Evolutionary conservation across 2,113 vertebrate species (phyloP), one percentile per base, ranked within the genome.

Genomic region (Leucoraja erinaceus): DNA sequence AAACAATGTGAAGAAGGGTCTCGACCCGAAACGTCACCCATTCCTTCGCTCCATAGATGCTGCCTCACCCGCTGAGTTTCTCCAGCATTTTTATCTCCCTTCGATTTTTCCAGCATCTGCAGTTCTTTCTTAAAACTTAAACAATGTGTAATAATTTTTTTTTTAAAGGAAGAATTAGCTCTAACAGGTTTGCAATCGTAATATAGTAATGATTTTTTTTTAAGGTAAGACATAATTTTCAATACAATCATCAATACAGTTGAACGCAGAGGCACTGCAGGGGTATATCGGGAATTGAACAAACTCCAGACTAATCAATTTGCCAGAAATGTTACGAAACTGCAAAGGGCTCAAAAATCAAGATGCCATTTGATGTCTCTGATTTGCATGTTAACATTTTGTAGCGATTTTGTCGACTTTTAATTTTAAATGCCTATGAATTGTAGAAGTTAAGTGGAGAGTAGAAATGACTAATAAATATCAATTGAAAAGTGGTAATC

Each of bases 371-470:
- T 47, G 63, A 28, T n/a, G 14, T 63, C 59, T 86, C 10, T 25
- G 25, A 86, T 59, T 86, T 59, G 28, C 81, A 61, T 84, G 59
- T 88, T 88, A 88, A 88, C 31, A 63, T 31, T 66, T 83, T 88
- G 61, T 31, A 61, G 59, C n/a, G 12, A 31, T 31, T 63, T 47
- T 47, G 38, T 47, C 63, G n/a, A 18, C 31, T 88, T 31, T 63
- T 63, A 47, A 47, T 47, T 77, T 66, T 28, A 66, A 61, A 63
- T n/a, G 25, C 59, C 16, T 28, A 88, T 88, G 63, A 88, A 88
- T 63, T 7, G n/a, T 31, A n/a, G n/a, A 9, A 31, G 83, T 86
- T 84, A 59, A 9, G n/a, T n/a, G 4, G 54, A 61, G 25, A 66
- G 12, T 84, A 84, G 8, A 18, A 63, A 25, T n/a, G 59, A 63